A percentile compares a stretch with the other conserved stretches of the same genome.
Conservation (phyloP, 2,888 invertebrate species). For the Gryllus longicercus region DNA sequence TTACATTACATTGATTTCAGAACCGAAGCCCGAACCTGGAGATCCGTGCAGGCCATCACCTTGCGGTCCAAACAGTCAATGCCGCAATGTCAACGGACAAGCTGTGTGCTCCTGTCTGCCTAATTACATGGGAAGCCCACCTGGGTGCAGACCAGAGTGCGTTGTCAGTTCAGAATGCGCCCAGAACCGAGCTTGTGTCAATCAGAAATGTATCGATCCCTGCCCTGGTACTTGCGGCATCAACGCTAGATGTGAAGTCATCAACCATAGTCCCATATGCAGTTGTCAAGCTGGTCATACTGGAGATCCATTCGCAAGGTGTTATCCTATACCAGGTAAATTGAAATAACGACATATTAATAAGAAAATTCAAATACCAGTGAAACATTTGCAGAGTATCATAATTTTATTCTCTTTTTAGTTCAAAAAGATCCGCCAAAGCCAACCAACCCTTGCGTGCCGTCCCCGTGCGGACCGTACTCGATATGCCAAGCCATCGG, state of each 20-base stretch:
- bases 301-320: slow-evolving; percentile 77
- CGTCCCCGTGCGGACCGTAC: slow-evolving; percentile 50
- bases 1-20: slow-evolving; percentile 22
- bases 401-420: background rate
- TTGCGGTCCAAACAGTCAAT: slow-evolving; percentile 46
- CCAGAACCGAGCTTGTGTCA: slow-evolving; percentile 57
- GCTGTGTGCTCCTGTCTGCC: slow-evolving; percentile 76
- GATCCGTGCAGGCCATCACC: slow-evolving; percentile 41
- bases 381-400: background rate
- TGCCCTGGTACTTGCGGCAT: slow-evolving; percentile 46
- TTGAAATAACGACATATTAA: background rate
- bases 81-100: slow-evolving; percentile 55
- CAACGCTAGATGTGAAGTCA: slow-evolving; percentile 48
- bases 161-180: slow-evolving; percentile 49
- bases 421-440: slow-evolving; percentile 35
- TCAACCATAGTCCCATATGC: slow-evolving; percentile 52
- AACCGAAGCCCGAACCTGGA: slow-evolving; percentile 26
- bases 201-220: slow-evolving; percentile 49
- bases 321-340: slow-evolving; percentile 52
- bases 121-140: slow-evolving; percentile 72
- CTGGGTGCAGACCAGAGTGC: slow-evolving; percentile 53
- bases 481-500: slow-evolving; percentile 42
- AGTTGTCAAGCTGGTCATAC: slow-evolving; percentile 50
- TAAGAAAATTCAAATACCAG: background rate
- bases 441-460: slow-evolving; percentile 49